These are phyloP conservation scores for Leptopilina clavipes DNA, from an alignment of 1,140 invertebrate genomes.

Conservation along the genomic window DNA sequence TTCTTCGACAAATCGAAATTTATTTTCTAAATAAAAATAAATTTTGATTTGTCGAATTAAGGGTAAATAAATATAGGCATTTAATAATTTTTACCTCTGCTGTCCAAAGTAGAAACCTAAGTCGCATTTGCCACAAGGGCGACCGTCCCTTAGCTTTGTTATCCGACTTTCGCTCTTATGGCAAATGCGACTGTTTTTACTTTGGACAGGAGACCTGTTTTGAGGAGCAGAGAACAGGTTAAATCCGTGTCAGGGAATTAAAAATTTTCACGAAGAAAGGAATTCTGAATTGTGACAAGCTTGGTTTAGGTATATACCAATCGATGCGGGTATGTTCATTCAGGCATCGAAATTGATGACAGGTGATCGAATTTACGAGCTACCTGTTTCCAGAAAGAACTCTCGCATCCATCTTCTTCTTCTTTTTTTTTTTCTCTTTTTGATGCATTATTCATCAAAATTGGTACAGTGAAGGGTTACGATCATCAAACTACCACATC, in stretches of 20 bases:
- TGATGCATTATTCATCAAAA: constrained; percentile 33
- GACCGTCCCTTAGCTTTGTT: no score
- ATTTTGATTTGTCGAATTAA: no score
- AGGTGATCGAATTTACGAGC: constrained; percentile 32
- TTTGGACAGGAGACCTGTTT: no score
- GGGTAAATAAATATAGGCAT: no score
- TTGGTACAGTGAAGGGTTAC: constrained; percentile 24
- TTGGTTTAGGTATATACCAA: neutral
- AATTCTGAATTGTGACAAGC: neutral
- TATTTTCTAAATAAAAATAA: no score
- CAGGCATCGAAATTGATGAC: constrained; percentile 15
- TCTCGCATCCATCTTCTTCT: neutral
- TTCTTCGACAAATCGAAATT: no score
- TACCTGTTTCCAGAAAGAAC: constrained; percentile 13
- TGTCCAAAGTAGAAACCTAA: no score
- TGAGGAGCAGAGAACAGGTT: neutral
- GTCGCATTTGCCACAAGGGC: no score
- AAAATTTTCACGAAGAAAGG: neutral
- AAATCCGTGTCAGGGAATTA: neutral
- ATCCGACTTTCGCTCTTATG: no score
- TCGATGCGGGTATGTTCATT: constrained; percentile 17
- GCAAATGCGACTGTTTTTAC: no score
- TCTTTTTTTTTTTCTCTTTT: neutral
- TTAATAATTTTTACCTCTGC: no score
- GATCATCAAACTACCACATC: constrained; percentile 25